Evolutionary conservation across 2,113 vertebrate species (phyloP).

Genomic region (Lanius collurio): DNA sequence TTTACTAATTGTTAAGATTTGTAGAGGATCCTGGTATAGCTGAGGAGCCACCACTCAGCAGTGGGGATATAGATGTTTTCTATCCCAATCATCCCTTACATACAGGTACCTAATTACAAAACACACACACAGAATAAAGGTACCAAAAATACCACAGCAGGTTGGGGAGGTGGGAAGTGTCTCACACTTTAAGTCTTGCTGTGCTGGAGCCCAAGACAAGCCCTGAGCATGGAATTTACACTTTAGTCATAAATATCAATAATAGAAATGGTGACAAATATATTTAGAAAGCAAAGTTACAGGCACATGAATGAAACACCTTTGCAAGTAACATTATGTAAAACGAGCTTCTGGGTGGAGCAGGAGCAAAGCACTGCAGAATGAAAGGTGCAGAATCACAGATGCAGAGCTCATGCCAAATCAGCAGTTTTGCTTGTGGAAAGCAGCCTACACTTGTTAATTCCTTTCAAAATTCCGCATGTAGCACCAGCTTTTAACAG

Average conservation of each 20-base stretch:
- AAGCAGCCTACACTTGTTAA: background rate
- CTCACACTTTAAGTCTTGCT: background rate
- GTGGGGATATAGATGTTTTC: background rate
- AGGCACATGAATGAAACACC: background rate
- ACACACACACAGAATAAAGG: background rate
- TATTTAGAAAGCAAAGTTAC: background rate
- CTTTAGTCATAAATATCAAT: background rate
- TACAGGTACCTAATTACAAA: background rate
- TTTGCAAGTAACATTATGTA: background rate
- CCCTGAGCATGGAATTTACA: background rate
- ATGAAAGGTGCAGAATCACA: background rate
- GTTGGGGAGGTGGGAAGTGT: background rate
- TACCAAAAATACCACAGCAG: background rate
- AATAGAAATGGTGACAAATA: background rate
- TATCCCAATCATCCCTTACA: background rate
- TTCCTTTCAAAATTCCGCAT: background rate
- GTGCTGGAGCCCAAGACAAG: background rate
- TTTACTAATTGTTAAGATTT: no score
- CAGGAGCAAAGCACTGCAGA: background rate
- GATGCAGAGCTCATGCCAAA: background rate
- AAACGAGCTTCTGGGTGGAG: background rate
- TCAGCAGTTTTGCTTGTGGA: background rate
- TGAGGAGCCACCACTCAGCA: background rate
- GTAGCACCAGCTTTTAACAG: background rate
- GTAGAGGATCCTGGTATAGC: background rate